Evolutionary conservation across 2,888 invertebrate species (phyloP).

Genomic region (Cosmia trapezina): DNA sequence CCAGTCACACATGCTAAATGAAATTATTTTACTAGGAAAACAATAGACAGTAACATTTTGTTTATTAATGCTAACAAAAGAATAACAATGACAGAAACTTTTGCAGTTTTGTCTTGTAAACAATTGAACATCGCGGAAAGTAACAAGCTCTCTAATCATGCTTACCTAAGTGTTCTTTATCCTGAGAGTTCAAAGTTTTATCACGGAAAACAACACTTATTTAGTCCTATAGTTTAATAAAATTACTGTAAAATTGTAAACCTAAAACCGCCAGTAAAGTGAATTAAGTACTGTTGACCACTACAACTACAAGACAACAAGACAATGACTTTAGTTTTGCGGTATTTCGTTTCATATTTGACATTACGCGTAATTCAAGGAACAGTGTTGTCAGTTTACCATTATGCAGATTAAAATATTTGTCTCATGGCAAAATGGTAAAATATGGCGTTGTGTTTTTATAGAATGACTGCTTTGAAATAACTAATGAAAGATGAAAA

Average conservation of each 20-base stretch:
- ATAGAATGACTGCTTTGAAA: not conserved
- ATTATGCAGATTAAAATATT: slow-evolving; percentile 6
- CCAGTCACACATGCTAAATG: not conserved
- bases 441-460: not conserved
- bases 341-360: slow-evolving; percentile 9
- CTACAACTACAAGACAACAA: slow-evolving; percentile 10
- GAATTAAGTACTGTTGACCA: slow-evolving; percentile 5
- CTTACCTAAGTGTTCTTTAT: slow-evolving; percentile 32
- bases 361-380: slow-evolving; percentile 7
- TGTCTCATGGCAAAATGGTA: not conserved
- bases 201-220: slow-evolving; percentile 17
- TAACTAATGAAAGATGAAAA: not conserved
- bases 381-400: slow-evolving; percentile 16
- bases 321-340: slow-evolving; percentile 39
- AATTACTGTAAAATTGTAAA: too few relatives aligned
- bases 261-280: not conserved
- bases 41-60: slow-evolving; percentile 2
- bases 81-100: slow-evolving; percentile 39
- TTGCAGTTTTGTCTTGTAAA: slow-evolving; percentile 32
- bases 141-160: not conserved
- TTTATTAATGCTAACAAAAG: not conserved
- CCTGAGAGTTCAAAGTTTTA: not conserved
- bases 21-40: slow-evolving; percentile 9
- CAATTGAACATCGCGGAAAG: slow-evolving; percentile 23
- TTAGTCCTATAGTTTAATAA: not conserved